Conservation (phyloP, 1,140 invertebrate species). For the Planococcus citri region DNA sequence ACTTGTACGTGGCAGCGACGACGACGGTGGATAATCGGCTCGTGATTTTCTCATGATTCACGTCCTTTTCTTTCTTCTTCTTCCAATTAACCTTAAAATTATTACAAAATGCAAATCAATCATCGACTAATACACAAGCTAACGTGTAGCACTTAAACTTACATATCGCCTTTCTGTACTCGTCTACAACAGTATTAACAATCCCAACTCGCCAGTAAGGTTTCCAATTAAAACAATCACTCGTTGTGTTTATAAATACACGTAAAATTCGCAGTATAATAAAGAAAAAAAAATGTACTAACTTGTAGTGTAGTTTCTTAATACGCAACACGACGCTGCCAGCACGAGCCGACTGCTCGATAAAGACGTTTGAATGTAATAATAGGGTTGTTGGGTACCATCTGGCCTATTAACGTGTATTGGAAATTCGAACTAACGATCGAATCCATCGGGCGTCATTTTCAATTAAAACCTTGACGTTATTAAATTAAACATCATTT, state of each 20-base stretch:
- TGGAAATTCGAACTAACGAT: too few species aligned
- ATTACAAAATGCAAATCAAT: background rate
- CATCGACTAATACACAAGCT: background rate
- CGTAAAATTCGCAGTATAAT: background rate
- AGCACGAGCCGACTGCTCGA: background rate
- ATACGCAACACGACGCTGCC: background rate
- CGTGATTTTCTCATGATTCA: background rate
- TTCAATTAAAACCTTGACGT: too few species aligned
- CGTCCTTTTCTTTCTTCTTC: background rate
- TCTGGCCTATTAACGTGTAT: background rate
- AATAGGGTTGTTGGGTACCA: conserved; percentile 1
- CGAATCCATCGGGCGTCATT: too few species aligned
- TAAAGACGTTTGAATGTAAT: background rate
- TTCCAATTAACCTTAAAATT: background rate
- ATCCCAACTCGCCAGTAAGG: background rate
- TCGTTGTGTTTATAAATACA: background rate
- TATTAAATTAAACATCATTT: too few species aligned
- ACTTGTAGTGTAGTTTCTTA: background rate
- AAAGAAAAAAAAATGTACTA: background rate
- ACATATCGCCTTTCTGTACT: too few species aligned
- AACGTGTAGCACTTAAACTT: background rate
- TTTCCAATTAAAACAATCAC: background rate
- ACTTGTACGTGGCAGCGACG: background rate
- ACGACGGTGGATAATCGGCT: background rate
- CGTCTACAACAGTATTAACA: background rate